Evolutionary conservation across 1,140 invertebrate genomes (phyloP).

Genomic region (Leptinotarsa texana): DNA sequence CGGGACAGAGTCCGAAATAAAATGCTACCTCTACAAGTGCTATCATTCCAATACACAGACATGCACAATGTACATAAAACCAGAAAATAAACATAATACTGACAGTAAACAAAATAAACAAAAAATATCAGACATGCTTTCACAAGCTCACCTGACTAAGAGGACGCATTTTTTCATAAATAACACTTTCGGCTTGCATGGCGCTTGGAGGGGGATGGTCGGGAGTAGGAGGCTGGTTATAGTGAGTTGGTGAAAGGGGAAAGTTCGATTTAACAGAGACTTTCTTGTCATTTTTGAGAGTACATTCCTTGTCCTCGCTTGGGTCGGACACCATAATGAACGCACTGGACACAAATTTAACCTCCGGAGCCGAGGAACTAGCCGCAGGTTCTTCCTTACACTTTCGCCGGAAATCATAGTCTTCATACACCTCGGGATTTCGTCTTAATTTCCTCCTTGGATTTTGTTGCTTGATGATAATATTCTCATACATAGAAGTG

Average conservation of each 20-base stretch:
- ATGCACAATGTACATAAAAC: slow-evolving; percentile 19
- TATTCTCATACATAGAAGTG: slow-evolving; percentile 73
- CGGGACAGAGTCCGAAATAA: no score
- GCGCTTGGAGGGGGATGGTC: slow-evolving; percentile 94
- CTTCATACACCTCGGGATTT: slow-evolving; percentile 65
- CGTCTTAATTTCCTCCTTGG: slow-evolving; percentile 71
- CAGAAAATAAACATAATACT: neutral
- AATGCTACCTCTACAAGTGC: neutral
- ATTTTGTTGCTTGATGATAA: slow-evolving; percentile 72
- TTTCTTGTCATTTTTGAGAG: slow-evolving; percentile 46
- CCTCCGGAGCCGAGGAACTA: slow-evolving; percentile 53
- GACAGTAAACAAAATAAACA: slow-evolving; percentile 16
- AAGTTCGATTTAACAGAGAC: slow-evolving; percentile 55
- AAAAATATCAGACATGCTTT: slow-evolving; percentile 15
- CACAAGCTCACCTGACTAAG: slow-evolving; percentile 76
- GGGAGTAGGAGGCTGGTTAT: slow-evolving; percentile 89
- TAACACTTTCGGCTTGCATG: slow-evolving; percentile 83
- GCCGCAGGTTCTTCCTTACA: slow-evolving; percentile 45
- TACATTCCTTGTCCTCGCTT: slow-evolving; percentile 38
- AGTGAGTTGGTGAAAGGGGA: slow-evolving; percentile 81
- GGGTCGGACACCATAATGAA: slow-evolving; percentile 58
- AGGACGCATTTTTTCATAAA: slow-evolving; percentile 87
- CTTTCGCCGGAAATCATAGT: slow-evolving; percentile 60
- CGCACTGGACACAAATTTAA: slow-evolving; percentile 63
- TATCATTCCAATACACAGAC: neutral